Conservation (phyloP, 1,140 invertebrate genomes). For the Euwallacea similis region DNA sequence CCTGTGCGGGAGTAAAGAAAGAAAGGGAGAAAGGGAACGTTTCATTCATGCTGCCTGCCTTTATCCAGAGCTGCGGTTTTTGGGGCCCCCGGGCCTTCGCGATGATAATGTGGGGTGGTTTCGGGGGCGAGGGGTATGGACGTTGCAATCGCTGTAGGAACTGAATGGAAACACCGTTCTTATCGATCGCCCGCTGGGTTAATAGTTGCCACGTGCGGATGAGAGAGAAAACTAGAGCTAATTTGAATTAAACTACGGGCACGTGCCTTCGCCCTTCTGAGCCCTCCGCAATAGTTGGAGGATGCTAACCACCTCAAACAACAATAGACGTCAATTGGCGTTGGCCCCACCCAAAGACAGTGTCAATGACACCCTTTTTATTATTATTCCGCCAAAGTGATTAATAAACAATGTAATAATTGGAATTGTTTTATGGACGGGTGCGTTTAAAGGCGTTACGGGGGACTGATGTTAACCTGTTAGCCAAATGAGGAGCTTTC, state of each 20-base stretch:
- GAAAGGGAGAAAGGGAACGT: conserved; percentile 31
- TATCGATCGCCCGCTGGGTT: conserved; percentile 13
- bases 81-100: not conserved
- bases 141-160: not conserved
- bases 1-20: conserved; percentile 28
- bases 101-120: not conserved
- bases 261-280: not conserved
- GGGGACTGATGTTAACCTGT: too few relatives aligned
- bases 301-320: too few relatives aligned
- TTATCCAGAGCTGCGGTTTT: not conserved
- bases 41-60: conserved; percentile 31
- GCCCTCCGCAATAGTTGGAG: too few relatives aligned
- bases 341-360: too few relatives aligned
- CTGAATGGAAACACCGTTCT: conserved; percentile 4
- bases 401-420: too few relatives aligned
- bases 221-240: conserved; percentile 3
- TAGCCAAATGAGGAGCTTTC: too few relatives aligned
- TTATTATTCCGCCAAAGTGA: too few relatives aligned
- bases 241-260: conserved; percentile 1
- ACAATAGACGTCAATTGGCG: too few relatives aligned
- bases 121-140: not conserved
- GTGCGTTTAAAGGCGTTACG: too few relatives aligned
- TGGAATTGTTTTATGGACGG: too few relatives aligned
- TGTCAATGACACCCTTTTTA: too few relatives aligned
- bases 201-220: conserved; percentile 21